A percentile compares a stretch with the other conserved stretches of the same genome.
These are phyloP conservation scores for Nyctibius grandis DNA, from an alignment of 2,797 vertebrate species.

Conservation along the genomic window DNA sequence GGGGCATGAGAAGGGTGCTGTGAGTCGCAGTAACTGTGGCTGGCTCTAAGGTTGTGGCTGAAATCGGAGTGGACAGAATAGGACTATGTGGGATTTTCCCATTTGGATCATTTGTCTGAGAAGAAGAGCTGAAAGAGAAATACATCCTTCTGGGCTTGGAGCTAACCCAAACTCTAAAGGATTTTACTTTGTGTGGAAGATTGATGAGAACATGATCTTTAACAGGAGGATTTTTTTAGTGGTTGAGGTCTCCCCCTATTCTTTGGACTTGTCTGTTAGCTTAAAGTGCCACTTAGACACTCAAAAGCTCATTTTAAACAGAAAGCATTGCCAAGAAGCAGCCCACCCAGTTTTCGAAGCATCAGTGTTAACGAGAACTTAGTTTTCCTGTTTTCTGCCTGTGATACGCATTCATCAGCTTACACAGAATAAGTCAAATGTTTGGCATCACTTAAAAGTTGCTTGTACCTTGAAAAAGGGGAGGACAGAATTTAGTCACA, in stretches of 20 bases:
- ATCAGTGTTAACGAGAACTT: background rate
- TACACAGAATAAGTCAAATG: background rate
- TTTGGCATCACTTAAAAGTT: background rate
- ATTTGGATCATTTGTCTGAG: background rate
- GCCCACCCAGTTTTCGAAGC: background rate
- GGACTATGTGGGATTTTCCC: background rate
- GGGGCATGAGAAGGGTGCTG: background rate
- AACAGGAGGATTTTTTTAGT: background rate
- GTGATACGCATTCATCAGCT: background rate
- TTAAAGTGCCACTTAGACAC: background rate
- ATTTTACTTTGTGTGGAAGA: background rate
- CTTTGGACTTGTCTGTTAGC: background rate
- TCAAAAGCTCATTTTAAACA: background rate
- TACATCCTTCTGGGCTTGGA: background rate
- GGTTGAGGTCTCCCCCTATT: background rate
- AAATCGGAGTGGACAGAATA: background rate
- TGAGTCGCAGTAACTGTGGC: background rate
- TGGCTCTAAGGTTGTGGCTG: accelerated
- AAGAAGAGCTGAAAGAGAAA: background rate
- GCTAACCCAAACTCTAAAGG: background rate
- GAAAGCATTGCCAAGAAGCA: background rate
- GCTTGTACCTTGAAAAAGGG: background rate
- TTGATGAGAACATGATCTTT: background rate
- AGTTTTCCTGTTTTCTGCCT: background rate
- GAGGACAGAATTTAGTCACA: background rate